A percentile compares a stretch with the other conserved stretches of the same genome.
phyloP scores from a whole-genome alignment of 92 coral and sea anemone species.

The Blastomussa wellsi region DNA sequence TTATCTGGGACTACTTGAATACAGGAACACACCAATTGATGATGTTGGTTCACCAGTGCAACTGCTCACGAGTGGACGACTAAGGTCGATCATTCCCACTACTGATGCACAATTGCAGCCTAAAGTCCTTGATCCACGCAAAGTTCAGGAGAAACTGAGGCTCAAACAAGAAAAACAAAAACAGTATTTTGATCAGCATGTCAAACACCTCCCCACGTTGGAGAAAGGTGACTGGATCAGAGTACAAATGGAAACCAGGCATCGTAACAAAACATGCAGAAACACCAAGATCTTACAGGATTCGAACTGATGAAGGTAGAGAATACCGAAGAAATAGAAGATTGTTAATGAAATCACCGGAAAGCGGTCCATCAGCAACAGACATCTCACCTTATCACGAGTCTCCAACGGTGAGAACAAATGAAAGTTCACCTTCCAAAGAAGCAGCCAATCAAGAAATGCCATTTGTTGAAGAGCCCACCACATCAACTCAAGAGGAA shows the following conservation, averaged over 20 bases:
- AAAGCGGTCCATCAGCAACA: neutral
- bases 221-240: slow-evolving; percentile 23
- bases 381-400: slow-evolving; percentile 21
- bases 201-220: slow-evolving; percentile 4
- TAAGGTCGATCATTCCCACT: slow-evolving; percentile 44
- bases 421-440: slow-evolving; percentile 4
- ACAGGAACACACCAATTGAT: slow-evolving; percentile 48
- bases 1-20: slow-evolving; percentile 44
- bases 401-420: neutral
- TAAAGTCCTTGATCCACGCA: slow-evolving; percentile 16
- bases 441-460: slow-evolving; percentile 5
- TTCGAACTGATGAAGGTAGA: slow-evolving; percentile 30
- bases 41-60: slow-evolving; percentile 51
- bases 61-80: slow-evolving; percentile 48
- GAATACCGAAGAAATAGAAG: slow-evolving; percentile 32
- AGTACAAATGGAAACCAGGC: slow-evolving; percentile 23
- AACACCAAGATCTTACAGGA: slow-evolving; percentile 34
- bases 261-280: slow-evolving; percentile 12
- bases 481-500: neutral
- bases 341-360: slow-evolving; percentile 9
- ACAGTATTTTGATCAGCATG: slow-evolving; percentile 30
- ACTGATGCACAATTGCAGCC: slow-evolving; percentile 23
- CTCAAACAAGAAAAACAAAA: slow-evolving; percentile 35
- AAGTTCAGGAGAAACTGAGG: slow-evolving; percentile 24
- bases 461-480: slow-evolving; percentile 27